Evolutionary conservation across 1,140 invertebrate genomes (phyloP).

Genomic region (Lepidurus packardi): DNA sequence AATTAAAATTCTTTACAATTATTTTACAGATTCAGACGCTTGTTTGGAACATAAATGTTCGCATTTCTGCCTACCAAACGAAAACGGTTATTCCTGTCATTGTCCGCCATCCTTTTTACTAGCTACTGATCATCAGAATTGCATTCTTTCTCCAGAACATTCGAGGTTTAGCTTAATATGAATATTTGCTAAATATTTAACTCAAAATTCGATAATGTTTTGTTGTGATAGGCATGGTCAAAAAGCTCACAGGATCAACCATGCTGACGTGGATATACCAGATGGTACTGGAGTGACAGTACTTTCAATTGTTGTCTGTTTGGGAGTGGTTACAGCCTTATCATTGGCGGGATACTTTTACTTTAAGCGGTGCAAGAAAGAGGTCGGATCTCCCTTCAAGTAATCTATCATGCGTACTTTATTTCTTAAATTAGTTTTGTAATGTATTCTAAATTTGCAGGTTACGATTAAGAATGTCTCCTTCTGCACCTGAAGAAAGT

Average conservation of each 20-base stretch:
- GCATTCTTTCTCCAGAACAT: background rate
- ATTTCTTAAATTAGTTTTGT: background rate
- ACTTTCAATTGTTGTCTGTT: slow-evolving; percentile 29
- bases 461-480: slow-evolving; percentile 28
- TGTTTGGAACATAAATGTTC: background rate
- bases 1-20: background rate
- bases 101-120: background rate
- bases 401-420: background rate
- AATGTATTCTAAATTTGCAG: background rate
- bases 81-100: background rate
- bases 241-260: background rate
- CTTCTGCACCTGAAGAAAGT: slow-evolving; percentile 28
- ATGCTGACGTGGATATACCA: slow-evolving; percentile 23
- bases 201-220: background rate
- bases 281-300: slow-evolving; percentile 30
- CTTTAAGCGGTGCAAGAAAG: slow-evolving; percentile 23
- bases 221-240: background rate
- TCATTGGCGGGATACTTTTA: slow-evolving; percentile 25
- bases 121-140: background rate
- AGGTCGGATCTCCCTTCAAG: slow-evolving; percentile 31
- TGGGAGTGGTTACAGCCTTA: slow-evolving; percentile 27
- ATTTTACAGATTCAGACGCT: background rate
- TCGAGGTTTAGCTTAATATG: background rate
- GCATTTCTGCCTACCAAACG: background rate
- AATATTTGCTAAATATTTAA: background rate